Base-by-base conservation (phyloP, 2,113 vertebrate genomes). In the Nothocercus nigrocapillus region DNA sequence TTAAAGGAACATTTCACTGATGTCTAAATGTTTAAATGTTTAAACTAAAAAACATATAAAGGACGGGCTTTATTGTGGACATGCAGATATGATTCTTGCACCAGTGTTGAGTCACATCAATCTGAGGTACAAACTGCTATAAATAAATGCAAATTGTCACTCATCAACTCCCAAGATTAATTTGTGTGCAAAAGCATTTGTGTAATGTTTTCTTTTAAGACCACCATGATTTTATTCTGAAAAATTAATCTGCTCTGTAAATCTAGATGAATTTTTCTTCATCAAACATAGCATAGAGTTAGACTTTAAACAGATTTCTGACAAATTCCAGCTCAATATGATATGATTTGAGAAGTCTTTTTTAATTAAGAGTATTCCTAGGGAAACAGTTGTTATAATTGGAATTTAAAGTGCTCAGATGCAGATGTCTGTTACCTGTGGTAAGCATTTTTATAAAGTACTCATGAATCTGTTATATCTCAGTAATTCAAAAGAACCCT, bases 71-170 rank as follows among this genome's bases (percentile, higher is more conserved):
- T n/a, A 42, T 13, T 76, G 32, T 22, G 76, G 13, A 13, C 28
- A 75, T 27, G 5, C 2, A 62, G 47, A 67, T 22, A 4, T 72
- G 9, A 18, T 58, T 79, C 40, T 94, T 53, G 32, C 25, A 63
- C 3, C 30, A 11, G 36, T 67, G 40, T 4, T 36, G 10, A 63
- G 7, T 0, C 0, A 76, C 9, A 67, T 0, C 1, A 51, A 15
- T 16, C 28, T 13, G 45, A 47, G 20, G 20, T 17, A 20, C 13
- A 69, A 82, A 51, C 15, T 83, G 21, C 22, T 28, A 18, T 4
- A 51, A 13, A 10, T 62, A 84, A 88, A 62, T 28, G 19, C 2
- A 81, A 18, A 63, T 18, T 67, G 67, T 76, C 7, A 8, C 15
- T 51, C 24, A 45, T 30, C 64, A 76, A 56, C 19, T 62, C 19